Evolutionary conservation across 2,888 invertebrate species (phyloP).

Genomic region (Oscheius onirici): DNA sequence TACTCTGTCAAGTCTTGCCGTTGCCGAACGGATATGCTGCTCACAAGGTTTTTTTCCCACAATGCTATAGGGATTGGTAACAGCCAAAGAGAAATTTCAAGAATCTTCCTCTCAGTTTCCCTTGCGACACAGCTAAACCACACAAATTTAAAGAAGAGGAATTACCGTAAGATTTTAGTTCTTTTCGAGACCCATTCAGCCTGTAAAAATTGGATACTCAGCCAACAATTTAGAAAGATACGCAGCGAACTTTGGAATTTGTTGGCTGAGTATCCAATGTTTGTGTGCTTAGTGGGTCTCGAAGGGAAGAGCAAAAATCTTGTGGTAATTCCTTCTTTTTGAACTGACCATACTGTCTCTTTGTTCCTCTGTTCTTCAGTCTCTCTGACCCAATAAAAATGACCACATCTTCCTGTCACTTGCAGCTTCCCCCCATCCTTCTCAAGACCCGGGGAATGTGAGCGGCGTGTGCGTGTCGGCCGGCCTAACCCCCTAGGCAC

Average conservation of each 20-base stretch:
- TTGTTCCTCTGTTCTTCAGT: background rate
- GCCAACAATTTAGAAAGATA: too few relatives aligned
- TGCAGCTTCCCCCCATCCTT: background rate
- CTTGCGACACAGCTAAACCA: background rate
- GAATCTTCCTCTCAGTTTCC: background rate
- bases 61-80: too few relatives aligned
- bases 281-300: background rate
- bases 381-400: background rate
- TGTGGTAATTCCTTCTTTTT: background rate
- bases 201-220: too few relatives aligned
- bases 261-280: too few relatives aligned
- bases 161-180: too few relatives aligned
- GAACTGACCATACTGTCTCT: background rate
- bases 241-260: too few relatives aligned
- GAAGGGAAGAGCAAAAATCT: background rate
- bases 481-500: conserved; percentile 23
- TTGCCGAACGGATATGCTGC: too few relatives aligned
- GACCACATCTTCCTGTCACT: conserved; percentile 7
- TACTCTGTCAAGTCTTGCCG: too few relatives aligned
- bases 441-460: background rate
- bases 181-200: too few relatives aligned
- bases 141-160: background rate
- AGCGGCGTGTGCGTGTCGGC: conserved; percentile 4
- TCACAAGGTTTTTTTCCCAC: too few relatives aligned
- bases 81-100: too few relatives aligned